Percentiles rank a stretch among this genome's conserved stretches.
These are phyloP conservation scores for Grus americana DNA, from an alignment of 2,113 vertebrate species.

Conservation along the genomic window DNA sequence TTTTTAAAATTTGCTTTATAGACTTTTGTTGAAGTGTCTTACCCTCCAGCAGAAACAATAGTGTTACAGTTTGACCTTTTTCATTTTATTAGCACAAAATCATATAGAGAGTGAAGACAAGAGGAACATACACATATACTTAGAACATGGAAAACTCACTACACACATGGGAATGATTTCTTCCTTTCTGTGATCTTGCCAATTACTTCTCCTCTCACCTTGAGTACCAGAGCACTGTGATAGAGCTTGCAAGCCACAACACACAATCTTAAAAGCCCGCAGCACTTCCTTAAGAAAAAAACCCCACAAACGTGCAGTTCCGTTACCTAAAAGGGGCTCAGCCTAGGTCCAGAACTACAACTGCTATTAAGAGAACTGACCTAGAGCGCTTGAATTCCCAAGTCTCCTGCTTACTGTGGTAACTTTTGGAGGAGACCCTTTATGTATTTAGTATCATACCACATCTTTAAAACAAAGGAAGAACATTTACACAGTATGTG, in stretches of 20 bases:
- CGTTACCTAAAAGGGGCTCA: not conserved
- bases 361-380: not conserved
- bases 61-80: not conserved
- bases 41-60: not conserved
- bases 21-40: not conserved
- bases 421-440: not conserved
- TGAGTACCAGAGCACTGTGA: not conserved
- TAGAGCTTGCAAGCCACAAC: not conserved
- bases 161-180: not conserved
- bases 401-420: not conserved
- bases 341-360: not conserved
- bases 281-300: not conserved
- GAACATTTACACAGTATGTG: not conserved
- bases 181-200: not conserved
- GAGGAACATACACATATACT: not conserved
- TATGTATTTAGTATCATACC: not conserved
- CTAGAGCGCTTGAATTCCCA: not conserved
- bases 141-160: slow-evolving; percentile 3
- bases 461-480: not conserved
- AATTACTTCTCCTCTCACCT: not conserved
- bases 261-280: not conserved
- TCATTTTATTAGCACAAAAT: slow-evolving; percentile 63
- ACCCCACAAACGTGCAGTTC: not conserved
- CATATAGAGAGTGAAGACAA: not conserved
- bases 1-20: not conserved